Percentiles rank a stretch among this genome's conserved stretches.
Conservation (phyloP, 2,888 invertebrate species). For the Phyllotreta striolata region DNA sequence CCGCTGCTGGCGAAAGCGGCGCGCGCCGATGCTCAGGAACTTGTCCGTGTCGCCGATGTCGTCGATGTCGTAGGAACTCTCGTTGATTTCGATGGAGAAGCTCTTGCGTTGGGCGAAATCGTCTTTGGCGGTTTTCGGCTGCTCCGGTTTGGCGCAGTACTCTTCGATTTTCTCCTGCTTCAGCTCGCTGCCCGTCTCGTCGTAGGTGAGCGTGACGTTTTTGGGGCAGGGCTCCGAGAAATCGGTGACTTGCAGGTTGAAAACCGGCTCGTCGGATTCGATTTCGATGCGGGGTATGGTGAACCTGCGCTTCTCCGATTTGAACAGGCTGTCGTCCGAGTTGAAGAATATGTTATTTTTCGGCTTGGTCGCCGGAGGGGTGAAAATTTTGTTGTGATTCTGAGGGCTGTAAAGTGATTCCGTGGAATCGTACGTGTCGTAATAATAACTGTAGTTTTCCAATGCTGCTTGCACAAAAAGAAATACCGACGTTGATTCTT, state of each 20-base stretch:
- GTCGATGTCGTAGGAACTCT: conserved; percentile 50
- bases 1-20: conserved; percentile 50
- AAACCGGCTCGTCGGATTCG: conserved; percentile 55
- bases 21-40: conserved; percentile 53
- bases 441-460: conserved; percentile 54
- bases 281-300: conserved; percentile 59
- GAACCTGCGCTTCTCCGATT: conserved; percentile 55
- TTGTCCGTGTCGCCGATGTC: conserved; percentile 51
- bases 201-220: conserved; percentile 61
- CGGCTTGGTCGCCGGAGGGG: conserved; percentile 56
- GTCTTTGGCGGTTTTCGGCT: conserved; percentile 47
- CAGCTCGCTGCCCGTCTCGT: conserved; percentile 53
- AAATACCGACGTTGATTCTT: conserved; percentile 35
- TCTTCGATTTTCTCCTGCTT: conserved; percentile 51
- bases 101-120: conserved; percentile 56
- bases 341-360: conserved; percentile 59
- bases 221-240: conserved; percentile 59
- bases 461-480: conserved; percentile 58
- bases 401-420: conserved; percentile 55
- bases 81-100: conserved; percentile 56
- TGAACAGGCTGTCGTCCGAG: conserved; percentile 60
- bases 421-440: conserved; percentile 52
- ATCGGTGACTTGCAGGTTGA: conserved; percentile 59
- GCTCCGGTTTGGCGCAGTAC: conserved; percentile 41
- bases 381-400: conserved; percentile 52